Evolutionary conservation across 1,140 invertebrate genomes (phyloP).

Genomic region (Gryllus bimaculatus): DNA sequence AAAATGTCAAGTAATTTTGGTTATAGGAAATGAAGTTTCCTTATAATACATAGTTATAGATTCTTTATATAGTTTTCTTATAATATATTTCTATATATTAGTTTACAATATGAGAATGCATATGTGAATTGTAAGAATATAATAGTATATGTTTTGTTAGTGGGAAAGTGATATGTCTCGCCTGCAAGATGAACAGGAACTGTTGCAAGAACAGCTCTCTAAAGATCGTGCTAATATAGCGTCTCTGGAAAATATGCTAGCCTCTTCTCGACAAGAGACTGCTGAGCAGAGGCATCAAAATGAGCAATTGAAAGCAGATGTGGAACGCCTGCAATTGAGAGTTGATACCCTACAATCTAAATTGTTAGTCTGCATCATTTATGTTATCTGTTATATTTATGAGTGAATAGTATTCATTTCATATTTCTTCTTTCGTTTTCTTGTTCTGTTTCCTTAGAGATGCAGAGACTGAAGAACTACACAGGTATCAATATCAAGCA

Average conservation of each 20-base stretch:
- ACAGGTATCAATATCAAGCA: constrained; percentile 43
- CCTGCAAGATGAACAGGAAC: constrained; percentile 33
- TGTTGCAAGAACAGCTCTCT: constrained; percentile 36
- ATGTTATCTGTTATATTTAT: neutral
- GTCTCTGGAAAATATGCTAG: constrained; percentile 40
- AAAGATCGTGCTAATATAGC: constrained; percentile 38
- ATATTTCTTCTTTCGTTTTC: neutral
- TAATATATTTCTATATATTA: too few relatives aligned
- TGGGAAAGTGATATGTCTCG: constrained; percentile 35
- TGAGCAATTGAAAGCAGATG: constrained; percentile 42
- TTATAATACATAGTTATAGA: too few relatives aligned
- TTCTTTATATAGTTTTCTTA: too few relatives aligned
- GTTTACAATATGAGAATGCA: too few relatives aligned
- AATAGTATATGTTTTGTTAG: constrained; percentile 21
- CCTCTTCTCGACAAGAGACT: constrained; percentile 40
- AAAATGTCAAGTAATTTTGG: too few relatives aligned
- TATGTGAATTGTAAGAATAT: too few relatives aligned
- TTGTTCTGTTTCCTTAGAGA: constrained; percentile 8
- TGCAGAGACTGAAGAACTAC: constrained; percentile 31
- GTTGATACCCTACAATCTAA: constrained; percentile 38
- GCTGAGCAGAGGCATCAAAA: constrained; percentile 39
- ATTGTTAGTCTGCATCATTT: constrained; percentile 37
- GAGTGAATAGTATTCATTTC: neutral
- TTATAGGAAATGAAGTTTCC: too few relatives aligned
- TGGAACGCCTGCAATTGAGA: constrained; percentile 36